Evolutionary conservation across 2,113 vertebrate genomes (phyloP).

Genomic region (Acrocephalus arundinaceus): DNA sequence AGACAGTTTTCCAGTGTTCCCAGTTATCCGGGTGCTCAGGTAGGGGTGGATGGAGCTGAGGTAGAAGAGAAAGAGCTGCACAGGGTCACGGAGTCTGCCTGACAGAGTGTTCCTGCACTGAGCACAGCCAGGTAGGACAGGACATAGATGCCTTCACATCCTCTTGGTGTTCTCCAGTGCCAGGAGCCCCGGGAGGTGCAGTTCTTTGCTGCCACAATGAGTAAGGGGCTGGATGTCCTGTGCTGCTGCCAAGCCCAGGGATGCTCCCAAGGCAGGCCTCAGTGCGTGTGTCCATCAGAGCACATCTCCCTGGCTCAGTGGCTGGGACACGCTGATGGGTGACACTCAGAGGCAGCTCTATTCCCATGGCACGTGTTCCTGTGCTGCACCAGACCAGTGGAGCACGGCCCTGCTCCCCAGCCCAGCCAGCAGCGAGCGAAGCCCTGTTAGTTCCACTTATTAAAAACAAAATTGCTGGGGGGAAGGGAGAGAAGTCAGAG

Average conservation of each 20-base stretch:
- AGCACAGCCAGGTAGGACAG: background rate
- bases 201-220: background rate
- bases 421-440: background rate
- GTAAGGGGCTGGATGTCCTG: background rate
- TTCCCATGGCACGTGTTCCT: background rate
- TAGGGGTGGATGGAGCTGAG: background rate
- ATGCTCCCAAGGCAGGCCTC: background rate
- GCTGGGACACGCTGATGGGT: fast-evolving
- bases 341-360: background rate
- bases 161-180: background rate
- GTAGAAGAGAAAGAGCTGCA: background rate
- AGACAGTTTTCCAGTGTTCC: background rate
- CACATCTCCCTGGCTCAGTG: fast-evolving
- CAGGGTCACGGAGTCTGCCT: background rate
- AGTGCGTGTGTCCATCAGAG: fast-evolving
- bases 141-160: background rate
- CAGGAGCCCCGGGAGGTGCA: background rate
- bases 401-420: background rate
- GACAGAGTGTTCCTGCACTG: background rate
- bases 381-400: background rate
- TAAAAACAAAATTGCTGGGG: conserved; percentile 26
- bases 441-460: conserved; percentile 54
- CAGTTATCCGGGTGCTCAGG: background rate
- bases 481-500: conserved; percentile 36
- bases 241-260: background rate